Base-by-base conservation (phyloP, 1,140 invertebrate species). In the Hylyphantes graminicola region DNA sequence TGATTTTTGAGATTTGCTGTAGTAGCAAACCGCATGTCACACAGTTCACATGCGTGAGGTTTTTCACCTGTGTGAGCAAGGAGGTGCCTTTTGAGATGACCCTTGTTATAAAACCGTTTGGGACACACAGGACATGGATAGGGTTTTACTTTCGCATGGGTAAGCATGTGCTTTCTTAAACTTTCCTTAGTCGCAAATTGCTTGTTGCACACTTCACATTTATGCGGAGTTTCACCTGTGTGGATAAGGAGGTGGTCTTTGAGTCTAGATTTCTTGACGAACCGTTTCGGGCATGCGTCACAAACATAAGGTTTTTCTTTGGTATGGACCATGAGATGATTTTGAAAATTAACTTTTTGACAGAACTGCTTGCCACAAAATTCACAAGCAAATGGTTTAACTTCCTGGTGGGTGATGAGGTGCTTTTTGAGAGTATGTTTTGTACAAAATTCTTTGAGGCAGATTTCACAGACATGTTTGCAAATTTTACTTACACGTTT, bases 171-270 rank as follows among this genome's bases (percentile, higher is more conserved):
- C n/a, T 55, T 85, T 19, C 59, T 96, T 81, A 96, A 90, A 88
- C 96, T 95, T 87, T 94, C 95, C 89, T 96, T 96, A 8, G 95
- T 95, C 2, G 95, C 95, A 87, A 96, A 96, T 0, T 95, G 95
- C 51, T 82, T 80, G n/a, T 54, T 59, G 48, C 83, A 95, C 90
- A 98, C 98, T 0, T 96, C 96, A 88, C 98, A 99, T 9, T 96
- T 95, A 88, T 99, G 99, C 0, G 97, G 97, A 90, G 98, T 98
- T 89, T 99, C 97, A 17, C 97, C 97, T 0, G 97, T 99, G 90
- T 99, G 98, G 17, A 17, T 61, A 3, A 61, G 17, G 12, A 61
- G 57, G 57, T 61, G 57, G 2, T 35, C 35, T 35, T 35, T 35
- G 35, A 35, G 35, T 35, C 35, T 35, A 35, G 35, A 35, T 5